Percentiles rank a stretch among this genome's conserved stretches.
These are phyloP conservation scores for Acanthosepion lycidas DNA, from an alignment of 2,888 invertebrate species.

Conservation along the genomic window DNA sequence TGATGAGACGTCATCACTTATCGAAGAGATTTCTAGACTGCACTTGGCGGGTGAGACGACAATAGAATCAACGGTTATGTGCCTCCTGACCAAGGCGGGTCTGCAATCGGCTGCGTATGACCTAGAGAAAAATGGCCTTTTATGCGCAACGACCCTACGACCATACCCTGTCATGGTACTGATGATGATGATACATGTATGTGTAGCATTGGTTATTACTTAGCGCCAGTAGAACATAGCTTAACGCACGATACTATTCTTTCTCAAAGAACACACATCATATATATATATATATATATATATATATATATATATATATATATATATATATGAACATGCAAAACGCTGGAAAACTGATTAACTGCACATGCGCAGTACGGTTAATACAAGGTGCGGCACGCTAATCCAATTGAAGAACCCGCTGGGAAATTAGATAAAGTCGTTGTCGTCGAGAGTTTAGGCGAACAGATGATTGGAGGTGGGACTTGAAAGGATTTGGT, in stretches of 20 bases:
- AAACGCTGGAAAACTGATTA: background rate
- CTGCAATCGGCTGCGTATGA: too few relatives aligned
- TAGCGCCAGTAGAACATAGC: too few relatives aligned
- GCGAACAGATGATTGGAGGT: background rate
- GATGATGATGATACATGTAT: background rate
- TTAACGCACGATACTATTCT: too few relatives aligned
- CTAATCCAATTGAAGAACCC: constrained; percentile 2
- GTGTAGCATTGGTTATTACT: background rate
- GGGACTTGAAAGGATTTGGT: background rate
- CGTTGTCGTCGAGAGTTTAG: background rate
- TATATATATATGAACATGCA: background rate
- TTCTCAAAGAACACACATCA: too few relatives aligned
- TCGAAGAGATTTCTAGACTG: too few relatives aligned
- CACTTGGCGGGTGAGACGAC: too few relatives aligned
- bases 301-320: background rate
- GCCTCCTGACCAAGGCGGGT: too few relatives aligned
- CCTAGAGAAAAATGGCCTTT: too few relatives aligned
- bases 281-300: background rate
- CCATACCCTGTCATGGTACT: too few relatives aligned
- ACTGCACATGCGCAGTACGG: background rate
- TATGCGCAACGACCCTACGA: too few relatives aligned
- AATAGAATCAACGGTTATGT: too few relatives aligned
- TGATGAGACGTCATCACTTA: too few relatives aligned
- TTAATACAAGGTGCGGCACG: background rate
- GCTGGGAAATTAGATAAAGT: background rate